These are phyloP conservation scores for Entelurus aequoreus DNA, from an alignment of 2,113 vertebrate genomes.

Conservation along the genomic window DNA sequence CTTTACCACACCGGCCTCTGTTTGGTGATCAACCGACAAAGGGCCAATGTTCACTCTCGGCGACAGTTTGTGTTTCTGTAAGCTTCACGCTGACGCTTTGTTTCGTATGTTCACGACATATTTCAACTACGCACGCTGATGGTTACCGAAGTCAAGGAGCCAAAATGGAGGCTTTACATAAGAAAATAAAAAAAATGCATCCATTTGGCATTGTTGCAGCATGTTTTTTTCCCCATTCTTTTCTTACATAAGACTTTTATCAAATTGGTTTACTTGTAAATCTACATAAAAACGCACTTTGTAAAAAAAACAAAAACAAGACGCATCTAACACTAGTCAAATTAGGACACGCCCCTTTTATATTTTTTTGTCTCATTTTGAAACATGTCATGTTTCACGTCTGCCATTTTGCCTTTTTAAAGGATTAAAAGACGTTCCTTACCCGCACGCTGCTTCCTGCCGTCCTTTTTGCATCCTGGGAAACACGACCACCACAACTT, in stretches of 20 bases:
- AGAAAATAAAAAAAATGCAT: constrained; percentile 27
- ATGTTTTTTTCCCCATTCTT: constrained; percentile 52
- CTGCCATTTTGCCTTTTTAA: too few species aligned
- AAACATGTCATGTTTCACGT: too few species aligned
- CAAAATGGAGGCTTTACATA: constrained; percentile 38
- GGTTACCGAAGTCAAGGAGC: constrained; percentile 49
- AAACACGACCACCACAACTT: too few species aligned
- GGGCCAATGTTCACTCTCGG: too few species aligned
- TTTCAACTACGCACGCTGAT: constrained; percentile 69
- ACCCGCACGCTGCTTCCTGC: too few species aligned
- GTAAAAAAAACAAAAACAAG: constrained; percentile 24
- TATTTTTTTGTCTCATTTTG: too few species aligned
- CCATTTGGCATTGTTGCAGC: constrained; percentile 68
- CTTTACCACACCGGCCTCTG: too few species aligned
- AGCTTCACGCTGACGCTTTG: too few species aligned
- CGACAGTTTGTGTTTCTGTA: too few species aligned
- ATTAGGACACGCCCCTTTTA: constrained; percentile 44
- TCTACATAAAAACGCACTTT: constrained; percentile 71
- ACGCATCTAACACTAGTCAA: constrained; percentile 64
- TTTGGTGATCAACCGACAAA: too few species aligned
- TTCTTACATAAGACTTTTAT: constrained; percentile 22
- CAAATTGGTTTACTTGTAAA: constrained; percentile 59
- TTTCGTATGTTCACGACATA: constrained; percentile 28
- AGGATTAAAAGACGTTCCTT: too few species aligned
- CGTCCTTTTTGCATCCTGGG: too few species aligned